A percentile compares a stretch with the other conserved stretches of the same genome.
Conservation (phyloP, 2,113 vertebrate genomes). For the Caranx melampygus region DNA sequence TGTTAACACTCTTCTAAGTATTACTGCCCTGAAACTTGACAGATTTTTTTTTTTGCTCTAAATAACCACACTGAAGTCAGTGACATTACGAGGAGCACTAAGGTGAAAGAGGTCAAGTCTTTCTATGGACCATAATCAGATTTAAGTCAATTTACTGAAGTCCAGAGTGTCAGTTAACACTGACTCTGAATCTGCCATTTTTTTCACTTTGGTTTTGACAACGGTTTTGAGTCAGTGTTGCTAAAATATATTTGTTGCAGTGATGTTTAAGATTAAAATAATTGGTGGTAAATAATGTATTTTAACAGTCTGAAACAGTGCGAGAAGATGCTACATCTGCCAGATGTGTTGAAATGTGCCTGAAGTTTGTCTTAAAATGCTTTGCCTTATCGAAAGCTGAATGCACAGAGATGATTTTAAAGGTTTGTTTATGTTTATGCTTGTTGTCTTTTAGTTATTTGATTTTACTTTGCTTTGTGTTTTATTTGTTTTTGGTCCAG, state of each 20-base stretch:
- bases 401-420: slow-evolving; percentile 55
- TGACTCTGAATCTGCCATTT: neutral
- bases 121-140: slow-evolving; percentile 45
- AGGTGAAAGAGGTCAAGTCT: slow-evolving; percentile 29
- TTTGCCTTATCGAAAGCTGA: slow-evolving; percentile 33
- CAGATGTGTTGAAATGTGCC: slow-evolving; percentile 44
- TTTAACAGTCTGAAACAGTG: slow-evolving; percentile 43
- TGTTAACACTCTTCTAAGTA: slow-evolving; percentile 42
- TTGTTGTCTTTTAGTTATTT: slow-evolving; percentile 41
- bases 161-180: slow-evolving; percentile 24
- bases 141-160: slow-evolving; percentile 32
- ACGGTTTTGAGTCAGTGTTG: slow-evolving; percentile 19
- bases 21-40: slow-evolving; percentile 37
- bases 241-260: slow-evolving; percentile 13
- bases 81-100: slow-evolving; percentile 13
- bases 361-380: slow-evolving; percentile 43
- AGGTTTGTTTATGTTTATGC: slow-evolving; percentile 49
- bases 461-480: slow-evolving; percentile 52
- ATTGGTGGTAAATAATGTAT: slow-evolving; percentile 28
- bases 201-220: slow-evolving; percentile 27
- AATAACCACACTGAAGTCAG: slow-evolving; percentile 31
- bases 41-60: slow-evolving; percentile 20
- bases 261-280: slow-evolving; percentile 29
- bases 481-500: slow-evolving; percentile 49
- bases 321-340: slow-evolving; percentile 39